phyloP scores from a whole-genome alignment of 2,888 invertebrate species.

The Carabus problematicus region DNA sequence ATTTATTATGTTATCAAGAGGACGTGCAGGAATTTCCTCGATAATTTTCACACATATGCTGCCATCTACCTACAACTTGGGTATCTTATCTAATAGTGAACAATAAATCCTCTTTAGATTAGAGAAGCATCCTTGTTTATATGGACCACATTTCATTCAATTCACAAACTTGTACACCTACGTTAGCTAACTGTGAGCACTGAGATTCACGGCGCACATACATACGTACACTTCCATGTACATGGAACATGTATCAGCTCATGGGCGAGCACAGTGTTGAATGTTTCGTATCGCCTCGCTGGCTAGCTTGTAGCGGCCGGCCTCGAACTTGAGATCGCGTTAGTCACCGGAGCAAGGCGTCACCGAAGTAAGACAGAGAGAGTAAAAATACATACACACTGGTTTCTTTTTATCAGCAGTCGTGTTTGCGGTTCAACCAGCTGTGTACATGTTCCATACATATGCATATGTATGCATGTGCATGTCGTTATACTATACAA shows the following conservation, averaged over 20 bases:
- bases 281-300: constrained; percentile 1
- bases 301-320: constrained; percentile 3
- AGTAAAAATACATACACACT: constrained; percentile 4
- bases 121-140: too few relatives aligned
- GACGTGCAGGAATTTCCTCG: too few relatives aligned
- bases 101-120: too few relatives aligned
- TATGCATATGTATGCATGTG: not conserved
- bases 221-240: not conserved
- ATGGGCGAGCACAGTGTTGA: too few relatives aligned
- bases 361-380: not conserved
- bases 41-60: too few relatives aligned
- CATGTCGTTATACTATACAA: not conserved
- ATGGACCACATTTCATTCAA: too few relatives aligned
- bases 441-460: not conserved
- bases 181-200: too few relatives aligned
- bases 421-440: not conserved
- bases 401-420: not conserved
- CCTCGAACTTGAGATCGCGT: constrained; percentile 13
- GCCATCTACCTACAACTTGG: too few relatives aligned
- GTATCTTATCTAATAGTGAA: too few relatives aligned
- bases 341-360: constrained; percentile 11
- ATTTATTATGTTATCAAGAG: too few relatives aligned
- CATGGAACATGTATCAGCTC: too few relatives aligned
- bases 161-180: too few relatives aligned
- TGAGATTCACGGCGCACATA: not conserved